Base-by-base conservation (phyloP, 2,797 vertebrate genomes). In the Anguilla marmorata region DNA sequence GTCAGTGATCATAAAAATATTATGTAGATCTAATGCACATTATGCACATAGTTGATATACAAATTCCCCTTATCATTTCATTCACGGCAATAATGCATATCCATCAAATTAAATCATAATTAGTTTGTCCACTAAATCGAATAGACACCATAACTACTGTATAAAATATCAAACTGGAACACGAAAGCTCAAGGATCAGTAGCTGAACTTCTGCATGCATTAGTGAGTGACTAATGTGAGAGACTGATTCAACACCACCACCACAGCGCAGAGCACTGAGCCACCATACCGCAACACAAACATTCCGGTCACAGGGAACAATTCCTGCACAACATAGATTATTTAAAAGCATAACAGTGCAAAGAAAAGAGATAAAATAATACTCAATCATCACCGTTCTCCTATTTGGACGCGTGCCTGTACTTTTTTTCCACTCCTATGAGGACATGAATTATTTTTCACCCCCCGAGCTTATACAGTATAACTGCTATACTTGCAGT, bases 201-300 rank as follows among this genome's bases (percentile, higher is more conserved):
- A 12, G 58, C 33, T 86, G 58, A 86, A 69, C 58, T 41, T 45
- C 33, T 19, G 41, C 37, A 5, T 7, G 19, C 33, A 37, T 45
- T 33, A 66, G 63, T 12, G 16, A 33, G 12, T 30, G 30, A 33
- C 30, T 33, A 12, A 33, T 30, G 8, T 63, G 58, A 69, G 30
- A 48, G 85, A 45, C 9, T 45, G 27, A 72, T 88, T 84, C 80
- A 63, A 63, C 80, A 27, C 21, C 24, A 60, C 80, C 82, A 85
- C 41, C 48, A 30, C 19, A 60, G 27, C 48, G n/a, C 66, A 33
- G 66, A 72, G 24, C 33, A 50, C 72, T 27, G 54, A 14, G 63
- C 86, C 50, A 89, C 88, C 4, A 90, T 91, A 93, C 94, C 93
- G 91, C 92, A 94, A 94, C 92, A 94, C 91, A 95, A 91, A 92